Percentiles rank a stretch among this genome's conserved stretches.
phyloP scores from a whole-genome alignment of 1,140 invertebrate species.

The Antheraea mylitta region DNA sequence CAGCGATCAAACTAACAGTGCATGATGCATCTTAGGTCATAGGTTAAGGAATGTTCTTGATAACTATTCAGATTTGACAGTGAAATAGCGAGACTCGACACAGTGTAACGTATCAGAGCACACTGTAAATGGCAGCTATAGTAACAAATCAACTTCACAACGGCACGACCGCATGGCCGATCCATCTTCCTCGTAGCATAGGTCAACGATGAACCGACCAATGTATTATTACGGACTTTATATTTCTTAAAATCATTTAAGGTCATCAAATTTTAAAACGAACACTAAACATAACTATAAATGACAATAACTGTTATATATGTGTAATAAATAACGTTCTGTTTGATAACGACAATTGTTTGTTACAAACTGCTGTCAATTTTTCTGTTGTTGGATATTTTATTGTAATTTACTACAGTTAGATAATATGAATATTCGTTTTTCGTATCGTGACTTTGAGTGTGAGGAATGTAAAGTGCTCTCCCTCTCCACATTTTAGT shows the following conservation, averaged over 20 bases:
- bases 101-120: neutral
- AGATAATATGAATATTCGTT: too few species aligned
- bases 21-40: conserved; percentile 48
- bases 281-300: neutral
- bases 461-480: too few species aligned
- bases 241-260: conserved; percentile 37
- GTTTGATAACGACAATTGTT: too few species aligned
- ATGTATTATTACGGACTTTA: conserved; percentile 34
- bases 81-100: conserved; percentile 55
- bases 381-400: too few species aligned
- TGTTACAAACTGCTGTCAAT: too few species aligned
- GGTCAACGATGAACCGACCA: conserved; percentile 44
- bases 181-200: conserved; percentile 52
- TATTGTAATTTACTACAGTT: too few species aligned
- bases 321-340: too few species aligned
- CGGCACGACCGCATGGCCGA: conserved; percentile 49
- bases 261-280: conserved; percentile 20
- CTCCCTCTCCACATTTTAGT: too few species aligned
- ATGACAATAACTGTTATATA: too few species aligned
- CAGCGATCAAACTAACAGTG: conserved; percentile 39
- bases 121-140: conserved; percentile 32
- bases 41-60: conserved; percentile 65
- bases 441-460: too few species aligned
- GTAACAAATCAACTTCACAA: conserved; percentile 50
- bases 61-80: conserved; percentile 70